A percentile compares a stretch with the other conserved stretches of the same genome.
phyloP scores from a whole-genome alignment of 1,140 invertebrate genomes.

The Ceratosolen solmsi region DNA sequence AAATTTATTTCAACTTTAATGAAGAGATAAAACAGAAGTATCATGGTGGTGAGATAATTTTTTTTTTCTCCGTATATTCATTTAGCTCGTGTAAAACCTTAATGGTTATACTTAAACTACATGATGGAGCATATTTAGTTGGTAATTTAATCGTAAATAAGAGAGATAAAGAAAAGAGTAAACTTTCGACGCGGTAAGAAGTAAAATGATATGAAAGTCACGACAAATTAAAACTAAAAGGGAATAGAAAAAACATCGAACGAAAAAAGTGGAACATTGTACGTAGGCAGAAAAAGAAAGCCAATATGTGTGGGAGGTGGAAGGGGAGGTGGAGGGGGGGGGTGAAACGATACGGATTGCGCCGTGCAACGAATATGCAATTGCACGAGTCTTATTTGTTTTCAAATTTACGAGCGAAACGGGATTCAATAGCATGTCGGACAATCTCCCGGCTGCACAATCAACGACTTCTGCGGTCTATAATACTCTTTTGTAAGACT shows the following conservation, averaged over 20 bases:
- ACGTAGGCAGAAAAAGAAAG: not conserved
- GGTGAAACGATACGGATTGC: not conserved
- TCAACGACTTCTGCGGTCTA: not conserved
- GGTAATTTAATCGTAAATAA: not conserved
- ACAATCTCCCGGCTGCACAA: not conserved
- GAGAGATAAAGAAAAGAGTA: not conserved
- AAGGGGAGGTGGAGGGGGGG: not conserved
- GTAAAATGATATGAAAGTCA: not conserved
- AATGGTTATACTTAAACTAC: not conserved
- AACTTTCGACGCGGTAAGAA: not conserved
- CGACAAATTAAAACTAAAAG: not conserved
- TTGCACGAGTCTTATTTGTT: conserved; percentile 41
- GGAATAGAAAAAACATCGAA: not conserved
- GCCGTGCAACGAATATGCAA: conserved; percentile 33
- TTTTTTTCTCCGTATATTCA: not conserved
- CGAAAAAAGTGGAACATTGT: not conserved
- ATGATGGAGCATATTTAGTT: not conserved
- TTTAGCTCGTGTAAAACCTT: not conserved
- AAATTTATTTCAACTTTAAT: not conserved
- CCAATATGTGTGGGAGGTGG: not conserved
- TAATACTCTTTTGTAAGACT: not conserved
- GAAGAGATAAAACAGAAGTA: not conserved
- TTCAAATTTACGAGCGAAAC: conserved; percentile 35
- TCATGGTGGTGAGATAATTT: not conserved
- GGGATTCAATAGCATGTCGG: conserved; percentile 28